A percentile compares a stretch with the other conserved stretches of the same genome.
Conservation (phyloP, 2,888 invertebrate genomes). For the Limnephilus lunatus region DNA sequence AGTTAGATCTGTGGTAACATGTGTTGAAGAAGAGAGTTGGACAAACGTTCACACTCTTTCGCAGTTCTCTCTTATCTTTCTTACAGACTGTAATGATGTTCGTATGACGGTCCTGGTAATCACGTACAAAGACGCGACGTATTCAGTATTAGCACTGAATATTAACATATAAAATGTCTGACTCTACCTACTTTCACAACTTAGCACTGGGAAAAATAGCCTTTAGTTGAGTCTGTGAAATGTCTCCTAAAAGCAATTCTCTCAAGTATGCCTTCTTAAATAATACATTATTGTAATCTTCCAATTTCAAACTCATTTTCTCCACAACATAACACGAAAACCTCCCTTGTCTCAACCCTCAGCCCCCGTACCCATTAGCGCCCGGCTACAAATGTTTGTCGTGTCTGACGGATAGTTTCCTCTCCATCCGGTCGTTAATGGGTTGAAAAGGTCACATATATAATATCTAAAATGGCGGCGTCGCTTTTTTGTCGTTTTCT, state of each 20-base stretch:
- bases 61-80: too few species aligned
- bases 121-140: not conserved
- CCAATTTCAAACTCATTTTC: not conserved
- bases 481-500: not conserved
- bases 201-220: not conserved
- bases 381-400: not conserved
- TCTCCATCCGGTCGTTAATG: not conserved
- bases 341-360: not conserved
- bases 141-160: not conserved
- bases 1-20: too few species aligned
- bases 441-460: not conserved
- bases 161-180: not conserved
- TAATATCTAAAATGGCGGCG: not conserved
- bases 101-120: not conserved
- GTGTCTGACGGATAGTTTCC: not conserved
- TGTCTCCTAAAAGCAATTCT: not conserved
- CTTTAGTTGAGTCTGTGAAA: not conserved
- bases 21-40: too few species aligned
- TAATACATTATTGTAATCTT: not conserved
- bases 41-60: too few species aligned
- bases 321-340: not conserved
- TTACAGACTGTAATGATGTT: too few species aligned
- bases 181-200: not conserved
- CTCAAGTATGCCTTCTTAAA: not conserved
- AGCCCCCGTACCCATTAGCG: not conserved